Conservation (phyloP, 2,797 vertebrate species). For the Syngnathus rostellatus region DNA sequence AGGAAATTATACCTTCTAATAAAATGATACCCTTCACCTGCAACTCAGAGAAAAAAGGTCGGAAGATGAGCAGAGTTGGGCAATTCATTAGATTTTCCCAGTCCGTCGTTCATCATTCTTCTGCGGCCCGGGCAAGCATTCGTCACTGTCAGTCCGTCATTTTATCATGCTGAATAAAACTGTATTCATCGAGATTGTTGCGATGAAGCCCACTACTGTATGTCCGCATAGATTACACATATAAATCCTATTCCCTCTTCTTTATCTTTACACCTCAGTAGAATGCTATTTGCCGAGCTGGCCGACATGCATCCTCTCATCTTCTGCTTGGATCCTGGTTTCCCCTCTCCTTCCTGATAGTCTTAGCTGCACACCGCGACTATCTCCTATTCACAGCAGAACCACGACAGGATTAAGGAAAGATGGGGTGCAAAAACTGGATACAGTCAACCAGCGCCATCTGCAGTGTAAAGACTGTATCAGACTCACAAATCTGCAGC, state of each 20-base stretch:
- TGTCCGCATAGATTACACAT: not conserved
- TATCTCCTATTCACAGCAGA: slow-evolving; percentile 72
- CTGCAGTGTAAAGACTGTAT: slow-evolving; percentile 44
- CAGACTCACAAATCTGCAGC: slow-evolving; percentile 32
- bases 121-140: too few species aligned
- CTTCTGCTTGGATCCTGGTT: slow-evolving; percentile 49
- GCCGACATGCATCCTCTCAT: slow-evolving; percentile 55
- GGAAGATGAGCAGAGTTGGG: slow-evolving; percentile 1
- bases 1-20: slow-evolving; percentile 62
- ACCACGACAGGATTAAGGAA: slow-evolving; percentile 60
- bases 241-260: slow-evolving; percentile 27
- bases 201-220: slow-evolving; percentile 18
- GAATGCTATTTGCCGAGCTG: slow-evolving; percentile 43
- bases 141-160: too few species aligned
- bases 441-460: slow-evolving; percentile 54
- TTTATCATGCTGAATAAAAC: too few species aligned
- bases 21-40: slow-evolving; percentile 42
- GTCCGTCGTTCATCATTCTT: too few species aligned
- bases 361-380: slow-evolving; percentile 70
- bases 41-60: slow-evolving; percentile 56
- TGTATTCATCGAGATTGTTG: slow-evolving; percentile 10
- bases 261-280: slow-evolving; percentile 51
- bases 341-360: slow-evolving; percentile 60
- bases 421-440: slow-evolving; percentile 12
- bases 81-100: too few species aligned